Evolutionary conservation across 2,888 invertebrate genomes (phyloP), one percentile per base, ranked within the genome.

Genomic region (Ctena decussata): DNA sequence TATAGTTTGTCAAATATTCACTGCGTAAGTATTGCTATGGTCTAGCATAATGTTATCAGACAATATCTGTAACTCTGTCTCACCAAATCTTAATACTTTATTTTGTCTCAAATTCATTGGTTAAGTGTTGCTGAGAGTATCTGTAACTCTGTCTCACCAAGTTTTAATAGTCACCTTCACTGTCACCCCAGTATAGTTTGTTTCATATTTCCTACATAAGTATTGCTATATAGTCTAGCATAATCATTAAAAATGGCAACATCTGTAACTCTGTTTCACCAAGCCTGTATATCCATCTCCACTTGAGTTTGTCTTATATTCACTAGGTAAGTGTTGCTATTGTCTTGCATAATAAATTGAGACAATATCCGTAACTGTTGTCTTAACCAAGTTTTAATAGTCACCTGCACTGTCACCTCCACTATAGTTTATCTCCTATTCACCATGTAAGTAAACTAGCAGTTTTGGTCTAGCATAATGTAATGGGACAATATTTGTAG

Each of bases 41-140:
- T n/a, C n/a, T n/a, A n/a, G n/a, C n/a, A n/a, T n/a, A 15, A 41
- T 41, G 6, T 41, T 11, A 11, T 41, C 15, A 24, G 30, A 30
- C 27, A 60, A 30, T 60, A 27, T 60, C 60, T 18, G 60, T 60
- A 12, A 99, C 99, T 73, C 96, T 99, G 89, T 98, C 98, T 72
- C 99, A 99, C 94, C 98, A 99, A 95, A 96, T 99, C 92, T 98
- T 98, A 97, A 98, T 99, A 94, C 96, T 99, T 82, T 99, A 87
- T 96, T 98, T 93, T 99, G 99, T 96, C 97, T 99, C 92, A 98
- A 99, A 41, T 99, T 99, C 96, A 99, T 99, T 93, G 98, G 98
- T 98, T 98, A 96, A 97, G 93, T 91, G 46, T 1, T 32, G n/a
- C n/a, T n/a, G 96, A 99, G 99, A 18, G 93, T 60, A 27, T 60